These are phyloP conservation scores for Balaeniceps rex DNA, from an alignment of 2,113 vertebrate species.

Conservation along the genomic window DNA sequence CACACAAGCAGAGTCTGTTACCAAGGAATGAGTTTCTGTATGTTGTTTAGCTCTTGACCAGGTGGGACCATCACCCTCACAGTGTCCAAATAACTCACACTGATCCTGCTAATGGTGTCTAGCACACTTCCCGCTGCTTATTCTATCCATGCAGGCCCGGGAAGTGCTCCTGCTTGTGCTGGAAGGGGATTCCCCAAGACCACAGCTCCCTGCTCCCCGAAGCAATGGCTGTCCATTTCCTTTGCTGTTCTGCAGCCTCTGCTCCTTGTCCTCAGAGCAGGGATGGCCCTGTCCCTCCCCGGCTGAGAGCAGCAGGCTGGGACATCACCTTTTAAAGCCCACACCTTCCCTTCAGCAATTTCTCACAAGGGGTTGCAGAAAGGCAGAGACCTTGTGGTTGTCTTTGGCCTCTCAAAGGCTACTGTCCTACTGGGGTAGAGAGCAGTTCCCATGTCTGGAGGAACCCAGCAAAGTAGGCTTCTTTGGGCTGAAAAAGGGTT, in stretches of 20 bases:
- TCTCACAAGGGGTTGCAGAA: not conserved
- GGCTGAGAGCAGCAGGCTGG: not conserved
- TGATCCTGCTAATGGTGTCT: not conserved
- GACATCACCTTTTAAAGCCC: not conserved
- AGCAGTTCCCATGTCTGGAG: not conserved
- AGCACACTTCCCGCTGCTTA: not conserved
- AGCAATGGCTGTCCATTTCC: not conserved
- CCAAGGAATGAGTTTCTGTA: not conserved
- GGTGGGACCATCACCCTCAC: not conserved
- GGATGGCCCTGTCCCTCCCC: not conserved
- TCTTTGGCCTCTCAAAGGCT: not conserved
- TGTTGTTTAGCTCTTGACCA: not conserved
- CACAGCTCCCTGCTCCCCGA: not conserved
- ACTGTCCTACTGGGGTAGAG: not conserved
- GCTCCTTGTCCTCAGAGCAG: not conserved
- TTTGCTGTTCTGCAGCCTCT: not conserved
- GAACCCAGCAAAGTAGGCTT: not conserved
- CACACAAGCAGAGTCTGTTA: not conserved
- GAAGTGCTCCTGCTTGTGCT: not conserved
- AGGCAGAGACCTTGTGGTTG: not conserved
- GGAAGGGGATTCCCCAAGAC: not conserved
- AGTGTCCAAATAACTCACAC: not conserved
- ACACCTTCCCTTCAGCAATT: not conserved
- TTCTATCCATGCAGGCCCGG: not conserved
- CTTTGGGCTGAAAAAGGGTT: not conserved